A percentile compares a stretch with the other conserved stretches of the same genome.
Conservation (phyloP, 64 coral and sea anemone genomes). For the Trachythela sp. region DNA sequence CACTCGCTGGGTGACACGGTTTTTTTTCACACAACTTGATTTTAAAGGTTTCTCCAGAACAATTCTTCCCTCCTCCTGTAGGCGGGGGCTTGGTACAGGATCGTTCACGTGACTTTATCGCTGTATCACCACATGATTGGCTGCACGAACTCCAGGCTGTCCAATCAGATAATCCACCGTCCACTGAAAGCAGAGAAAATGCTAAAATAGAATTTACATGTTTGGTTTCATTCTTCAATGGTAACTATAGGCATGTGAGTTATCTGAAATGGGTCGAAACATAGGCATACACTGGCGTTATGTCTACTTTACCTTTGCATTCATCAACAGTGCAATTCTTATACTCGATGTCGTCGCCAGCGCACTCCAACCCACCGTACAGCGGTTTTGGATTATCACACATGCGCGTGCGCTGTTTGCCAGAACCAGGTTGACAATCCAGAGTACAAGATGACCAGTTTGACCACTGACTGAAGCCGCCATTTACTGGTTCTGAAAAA, state of each 20-base stretch:
- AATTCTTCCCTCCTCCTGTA: slow-evolving; percentile 54
- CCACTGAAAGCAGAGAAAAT: slow-evolving; percentile 19
- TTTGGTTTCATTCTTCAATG: too few relatives aligned
- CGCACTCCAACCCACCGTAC: not conserved
- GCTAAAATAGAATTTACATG: too few relatives aligned
- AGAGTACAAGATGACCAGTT: not conserved
- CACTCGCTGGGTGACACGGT: slow-evolving; percentile 16
- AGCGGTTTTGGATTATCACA: slow-evolving; percentile 33
- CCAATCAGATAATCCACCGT: slow-evolving; percentile 57
- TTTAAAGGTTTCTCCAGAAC: slow-evolving; percentile 43
- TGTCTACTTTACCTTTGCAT: slow-evolving; percentile 40
- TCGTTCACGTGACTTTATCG: slow-evolving; percentile 40
- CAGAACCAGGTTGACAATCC: not conserved
- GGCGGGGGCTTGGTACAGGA: slow-evolving; percentile 46
- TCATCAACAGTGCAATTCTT: slow-evolving; percentile 30
- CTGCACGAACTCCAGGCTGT: slow-evolving; percentile 59
- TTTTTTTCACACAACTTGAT: slow-evolving; percentile 36
- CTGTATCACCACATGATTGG: slow-evolving; percentile 46
- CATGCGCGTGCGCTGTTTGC: slow-evolving; percentile 31
- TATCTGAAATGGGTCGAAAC: too few relatives aligned
- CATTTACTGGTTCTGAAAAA: not conserved
- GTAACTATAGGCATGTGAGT: too few relatives aligned
- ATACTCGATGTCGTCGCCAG: not conserved
- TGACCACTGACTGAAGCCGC: not conserved
- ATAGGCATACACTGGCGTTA: too few relatives aligned